phyloP scores from a whole-genome alignment of 2,113 vertebrate genomes.

The Bubalus kerabau region DNA sequence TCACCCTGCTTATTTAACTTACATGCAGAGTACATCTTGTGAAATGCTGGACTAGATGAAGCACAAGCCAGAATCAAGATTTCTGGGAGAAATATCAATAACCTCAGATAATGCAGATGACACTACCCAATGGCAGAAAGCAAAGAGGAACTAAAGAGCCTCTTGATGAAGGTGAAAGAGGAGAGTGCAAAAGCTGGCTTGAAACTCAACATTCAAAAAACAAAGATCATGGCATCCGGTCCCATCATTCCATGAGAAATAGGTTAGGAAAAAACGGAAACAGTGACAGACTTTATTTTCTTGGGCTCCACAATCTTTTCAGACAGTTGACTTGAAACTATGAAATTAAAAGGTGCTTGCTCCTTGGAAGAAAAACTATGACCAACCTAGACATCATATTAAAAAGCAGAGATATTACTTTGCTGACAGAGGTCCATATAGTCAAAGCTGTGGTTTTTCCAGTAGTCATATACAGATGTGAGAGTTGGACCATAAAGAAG shows the following conservation, averaged over 20 bases:
- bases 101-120: neutral
- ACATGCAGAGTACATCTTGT: neutral
- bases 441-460: neutral
- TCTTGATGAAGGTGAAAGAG: neutral
- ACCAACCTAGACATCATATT: neutral
- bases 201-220: neutral
- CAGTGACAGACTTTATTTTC: neutral
- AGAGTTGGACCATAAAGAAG: neutral
- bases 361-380: neutral
- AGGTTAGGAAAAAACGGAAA: neutral
- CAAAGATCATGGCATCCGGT: neutral
- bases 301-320: neutral
- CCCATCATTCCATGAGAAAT: neutral
- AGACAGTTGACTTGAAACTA: neutral
- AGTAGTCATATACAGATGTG: neutral
- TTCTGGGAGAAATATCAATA: neutral
- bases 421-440: neutral
- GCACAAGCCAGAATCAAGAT: neutral
- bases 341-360: neutral
- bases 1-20: neutral
- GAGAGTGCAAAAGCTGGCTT: neutral
- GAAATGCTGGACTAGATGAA: neutral
- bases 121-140: neutral
- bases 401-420: neutral
- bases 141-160: neutral